Conservation (phyloP, 2,888 invertebrate species). For the Ichneumon xanthorius region DNA sequence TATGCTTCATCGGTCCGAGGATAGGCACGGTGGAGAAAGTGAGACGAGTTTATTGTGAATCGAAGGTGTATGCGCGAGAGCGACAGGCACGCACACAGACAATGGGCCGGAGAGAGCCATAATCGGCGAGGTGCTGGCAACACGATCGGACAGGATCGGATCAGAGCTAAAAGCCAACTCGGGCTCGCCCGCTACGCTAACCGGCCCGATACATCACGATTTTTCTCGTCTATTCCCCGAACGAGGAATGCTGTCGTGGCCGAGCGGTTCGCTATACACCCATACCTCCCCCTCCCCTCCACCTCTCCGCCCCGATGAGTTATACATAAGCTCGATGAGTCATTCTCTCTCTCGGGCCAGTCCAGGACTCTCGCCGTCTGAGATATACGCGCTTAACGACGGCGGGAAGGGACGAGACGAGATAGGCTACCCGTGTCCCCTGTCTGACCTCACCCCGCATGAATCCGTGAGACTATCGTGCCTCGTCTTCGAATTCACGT, state of each 20-base stretch:
- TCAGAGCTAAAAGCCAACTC: background rate
- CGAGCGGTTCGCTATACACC: background rate
- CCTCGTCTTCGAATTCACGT: background rate
- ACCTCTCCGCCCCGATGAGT: background rate
- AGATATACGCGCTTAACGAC: constrained; percentile 24
- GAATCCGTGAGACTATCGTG: constrained; percentile 32
- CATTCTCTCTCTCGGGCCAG: constrained; percentile 30
- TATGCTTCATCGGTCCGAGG: constrained; percentile 24
- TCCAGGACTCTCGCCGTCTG: constrained; percentile 49
- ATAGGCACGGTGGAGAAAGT: constrained; percentile 47
- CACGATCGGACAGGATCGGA: constrained; percentile 5
- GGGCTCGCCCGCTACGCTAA: background rate
- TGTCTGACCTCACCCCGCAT: constrained; percentile 60
- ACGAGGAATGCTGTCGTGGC: constrained; percentile 40
- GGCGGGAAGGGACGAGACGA: constrained; percentile 8
- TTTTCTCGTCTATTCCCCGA: constrained; percentile 57
- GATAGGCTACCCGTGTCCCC: constrained; percentile 48
- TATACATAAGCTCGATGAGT: constrained; percentile 57
- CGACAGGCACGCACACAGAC: background rate
- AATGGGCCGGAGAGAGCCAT: background rate
- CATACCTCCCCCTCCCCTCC: background rate
- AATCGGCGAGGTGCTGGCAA: constrained; percentile 6
- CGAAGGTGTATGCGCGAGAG: background rate
- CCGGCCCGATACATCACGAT: constrained; percentile 46
- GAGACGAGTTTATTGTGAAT: constrained; percentile 5